These are phyloP conservation scores for Hiodon tergisus DNA, from an alignment of 2,113 vertebrate genomes.

Conservation along the genomic window DNA sequence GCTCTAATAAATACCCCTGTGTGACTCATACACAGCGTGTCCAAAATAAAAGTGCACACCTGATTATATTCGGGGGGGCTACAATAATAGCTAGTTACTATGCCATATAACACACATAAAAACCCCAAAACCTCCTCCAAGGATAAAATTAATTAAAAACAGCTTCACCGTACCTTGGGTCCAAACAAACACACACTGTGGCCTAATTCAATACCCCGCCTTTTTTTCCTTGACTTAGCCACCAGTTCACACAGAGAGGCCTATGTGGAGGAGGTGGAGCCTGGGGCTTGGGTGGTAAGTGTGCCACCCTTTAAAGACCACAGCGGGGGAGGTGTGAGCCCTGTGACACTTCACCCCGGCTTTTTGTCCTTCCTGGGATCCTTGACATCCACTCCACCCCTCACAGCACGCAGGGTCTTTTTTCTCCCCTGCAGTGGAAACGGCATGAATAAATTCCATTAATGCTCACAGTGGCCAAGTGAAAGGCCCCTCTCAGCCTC, in stretches of 20 bases:
- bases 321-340: slow-evolving; percentile 50
- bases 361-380: slow-evolving; percentile 48
- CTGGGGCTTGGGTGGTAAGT: slow-evolving; percentile 36
- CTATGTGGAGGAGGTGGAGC: slow-evolving; percentile 42
- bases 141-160: slow-evolving; percentile 62
- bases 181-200: slow-evolving; percentile 45
- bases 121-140: slow-evolving; percentile 50
- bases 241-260: slow-evolving; percentile 16
- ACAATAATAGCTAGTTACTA: slow-evolving; percentile 71
- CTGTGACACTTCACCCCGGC: slow-evolving; percentile 54
- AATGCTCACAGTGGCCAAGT: neutral
- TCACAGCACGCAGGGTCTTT: slow-evolving; percentile 53
- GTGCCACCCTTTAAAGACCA: slow-evolving; percentile 51
- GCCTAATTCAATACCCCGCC: slow-evolving; percentile 49
- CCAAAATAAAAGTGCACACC: slow-evolving; percentile 53
- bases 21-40: neutral
- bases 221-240: slow-evolving; percentile 22
- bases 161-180: slow-evolving; percentile 47
- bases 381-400: slow-evolving; percentile 54
- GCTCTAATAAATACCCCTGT: neutral
- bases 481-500: slow-evolving; percentile 36
- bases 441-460: slow-evolving; percentile 23
- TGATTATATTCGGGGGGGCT: slow-evolving; percentile 66
- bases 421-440: slow-evolving; percentile 46
- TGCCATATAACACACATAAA: slow-evolving; percentile 65